phyloP scores from a whole-genome alignment of 1,140 invertebrate genomes.

The Drosophila prosaltans region DNA sequence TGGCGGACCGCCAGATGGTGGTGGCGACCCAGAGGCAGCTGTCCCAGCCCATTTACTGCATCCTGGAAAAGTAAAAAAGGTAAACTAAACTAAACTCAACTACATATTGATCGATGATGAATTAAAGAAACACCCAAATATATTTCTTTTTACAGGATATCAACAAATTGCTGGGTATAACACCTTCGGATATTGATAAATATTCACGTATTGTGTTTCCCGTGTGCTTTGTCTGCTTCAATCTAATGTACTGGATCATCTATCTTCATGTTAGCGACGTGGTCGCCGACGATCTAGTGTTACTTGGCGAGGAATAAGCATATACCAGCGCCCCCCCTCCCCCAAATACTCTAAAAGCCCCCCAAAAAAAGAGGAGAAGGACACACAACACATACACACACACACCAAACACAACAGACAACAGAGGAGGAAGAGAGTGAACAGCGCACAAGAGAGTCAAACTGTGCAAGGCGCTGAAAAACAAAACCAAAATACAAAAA shows the following conservation, averaged over 20 bases:
- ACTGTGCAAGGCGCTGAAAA: constrained; percentile 74
- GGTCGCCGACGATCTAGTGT: constrained; percentile 94
- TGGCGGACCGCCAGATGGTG: constrained; percentile 82
- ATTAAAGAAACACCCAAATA: too few species aligned
- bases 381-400: not conserved
- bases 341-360: too few species aligned
- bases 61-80: constrained; percentile 88
- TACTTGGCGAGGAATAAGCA: constrained; percentile 88
- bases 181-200: constrained; percentile 98
- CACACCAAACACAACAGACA: constrained; percentile 14
- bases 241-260: constrained; percentile 99
- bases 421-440: constrained; percentile 37
- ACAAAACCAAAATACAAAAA: constrained; percentile 45
- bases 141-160: constrained; percentile 85
- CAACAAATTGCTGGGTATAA: constrained; percentile 94
- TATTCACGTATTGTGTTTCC: constrained; percentile 98
- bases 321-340: not conserved
- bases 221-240: constrained; percentile 98
- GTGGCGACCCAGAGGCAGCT: constrained; percentile 86
- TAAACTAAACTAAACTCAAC: constrained; percentile 33
- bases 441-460: constrained; percentile 77
- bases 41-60: constrained; percentile 90
- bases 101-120: too few species aligned
- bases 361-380: not conserved
- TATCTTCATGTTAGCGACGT: constrained; percentile 98